Evolutionary conservation across 2,113 vertebrate species (phyloP).

Genomic region (Eurypyga helias): DNA sequence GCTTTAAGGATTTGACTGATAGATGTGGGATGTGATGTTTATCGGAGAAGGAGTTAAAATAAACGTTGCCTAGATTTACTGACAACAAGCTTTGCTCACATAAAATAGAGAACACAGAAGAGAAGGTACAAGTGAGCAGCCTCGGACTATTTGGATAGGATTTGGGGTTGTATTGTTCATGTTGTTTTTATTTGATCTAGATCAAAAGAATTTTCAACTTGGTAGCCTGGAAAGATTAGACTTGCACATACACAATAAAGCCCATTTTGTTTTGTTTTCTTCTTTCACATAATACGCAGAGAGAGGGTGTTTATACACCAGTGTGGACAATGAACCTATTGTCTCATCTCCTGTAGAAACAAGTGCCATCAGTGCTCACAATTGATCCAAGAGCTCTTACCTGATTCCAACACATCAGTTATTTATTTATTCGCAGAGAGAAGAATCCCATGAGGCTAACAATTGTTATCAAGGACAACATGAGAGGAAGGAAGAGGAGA

Average conservation of each 20-base stretch:
- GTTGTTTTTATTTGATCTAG: conserved; percentile 33
- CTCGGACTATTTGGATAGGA: neutral
- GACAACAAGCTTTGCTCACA: neutral
- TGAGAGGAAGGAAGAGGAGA: neutral
- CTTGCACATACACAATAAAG: conserved; percentile 38
- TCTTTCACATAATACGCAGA: conserved; percentile 32
- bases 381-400: conserved; percentile 50
- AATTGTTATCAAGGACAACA: conserved; percentile 8
- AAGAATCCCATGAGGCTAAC: neutral
- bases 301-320: conserved; percentile 48
- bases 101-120: neutral
- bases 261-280: conserved; percentile 61
- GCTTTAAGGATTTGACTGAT: neutral
- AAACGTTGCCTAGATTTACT: neutral
- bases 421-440: conserved; percentile 46
- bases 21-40: neutral
- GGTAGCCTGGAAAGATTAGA: conserved; percentile 44
- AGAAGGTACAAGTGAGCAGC: neutral
- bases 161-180: neutral
- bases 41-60: conserved; percentile 12
- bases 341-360: conserved; percentile 27
- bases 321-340: conserved; percentile 36
- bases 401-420: conserved; percentile 32
- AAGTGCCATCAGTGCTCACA: conserved; percentile 40
- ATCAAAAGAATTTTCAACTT: conserved; percentile 63